Base-by-base conservation (phyloP, 2,888 invertebrate species). In the Epistrophe eligans region DNA sequence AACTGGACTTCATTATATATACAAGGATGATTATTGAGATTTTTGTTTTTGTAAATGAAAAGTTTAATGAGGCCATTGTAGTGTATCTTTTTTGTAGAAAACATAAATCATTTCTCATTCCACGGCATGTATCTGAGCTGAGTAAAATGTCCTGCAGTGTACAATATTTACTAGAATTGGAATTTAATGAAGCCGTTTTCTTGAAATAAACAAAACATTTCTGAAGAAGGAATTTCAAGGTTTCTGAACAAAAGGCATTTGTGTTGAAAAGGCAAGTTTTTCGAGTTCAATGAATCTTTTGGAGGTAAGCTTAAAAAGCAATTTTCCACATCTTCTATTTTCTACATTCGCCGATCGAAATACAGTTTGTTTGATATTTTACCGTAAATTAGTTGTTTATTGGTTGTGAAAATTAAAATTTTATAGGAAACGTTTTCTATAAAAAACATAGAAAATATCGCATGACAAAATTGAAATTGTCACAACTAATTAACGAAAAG, bases 21-120 rank as follows among this genome's bases (percentile, higher is more conserved):
- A 4, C 32, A 32, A 35, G 9, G 32, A 55, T 45, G 60, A 43
- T 43, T n/a, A 50, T 43, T 52, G 43, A 19, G 48, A 8, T 11
- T 32, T 66, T 60, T 84, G 50, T 28, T 67, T 50, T 40, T 52
- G 43, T 55, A 71, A 72, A 72, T 71, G 52, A 15, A 43, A 62
- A 38, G 45, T 77, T 73, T 77, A 80, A 84, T 84, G 67, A 77
- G 77, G 62, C 60, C 66, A 77, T 64, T 62, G 48, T 48, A 15
- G 55, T 43, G 45, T 57, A 62, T 79, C 40, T 5, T 2, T n/a
- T 24, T 40, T 58, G 40, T 13, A 10, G 19, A 35, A 62, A 67
- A 58, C 81, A 85, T 85, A 77, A 85, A 85, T 85, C 84, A 85
- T 85, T 80, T 76, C 62, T 67, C 57, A 40, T n/a, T n/a, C 15